Conservation (phyloP, 2,888 invertebrate genomes). For the Pammene aurita region DNA sequence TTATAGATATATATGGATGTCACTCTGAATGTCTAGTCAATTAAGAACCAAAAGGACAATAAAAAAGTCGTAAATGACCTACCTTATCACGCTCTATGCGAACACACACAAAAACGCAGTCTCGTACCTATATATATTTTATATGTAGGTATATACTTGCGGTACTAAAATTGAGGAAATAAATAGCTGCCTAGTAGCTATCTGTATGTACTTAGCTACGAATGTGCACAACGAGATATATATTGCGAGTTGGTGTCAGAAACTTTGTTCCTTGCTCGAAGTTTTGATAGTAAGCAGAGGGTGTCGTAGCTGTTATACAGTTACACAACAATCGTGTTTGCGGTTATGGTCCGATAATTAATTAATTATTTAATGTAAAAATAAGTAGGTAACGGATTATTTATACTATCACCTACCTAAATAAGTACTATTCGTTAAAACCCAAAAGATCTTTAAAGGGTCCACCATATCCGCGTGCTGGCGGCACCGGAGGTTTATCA, state of each 20-base stretch:
- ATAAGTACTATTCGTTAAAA: constrained; percentile 92
- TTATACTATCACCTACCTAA: constrained; percentile 77
- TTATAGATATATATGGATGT: neutral
- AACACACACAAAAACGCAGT: constrained; percentile 30
- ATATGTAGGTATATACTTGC: neutral
- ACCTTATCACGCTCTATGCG: constrained; percentile 48
- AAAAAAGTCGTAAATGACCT: constrained; percentile 66
- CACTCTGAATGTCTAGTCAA: constrained; percentile 47
- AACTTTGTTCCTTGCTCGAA: constrained; percentile 39
- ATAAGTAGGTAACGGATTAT: neutral
- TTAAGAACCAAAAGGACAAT: constrained; percentile 59
- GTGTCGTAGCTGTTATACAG: constrained; percentile 21
- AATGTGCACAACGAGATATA: constrained; percentile 26
- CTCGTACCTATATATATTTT: constrained; percentile 6
- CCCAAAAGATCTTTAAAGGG: constrained; percentile 92
- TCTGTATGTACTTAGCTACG: constrained; percentile 17
- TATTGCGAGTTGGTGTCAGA: constrained; percentile 38
- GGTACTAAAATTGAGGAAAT: neutral
- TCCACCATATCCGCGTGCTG: constrained; percentile 87
- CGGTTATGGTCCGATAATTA: neutral
- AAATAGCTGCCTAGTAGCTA: neutral
- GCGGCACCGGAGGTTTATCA: constrained; percentile 68
- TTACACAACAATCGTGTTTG: neutral
- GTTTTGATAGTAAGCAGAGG: constrained; percentile 38
- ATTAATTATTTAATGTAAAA: neutral